Evolutionary conservation across 2,797 vertebrate genomes (phyloP).

Genomic region (Buceros bicornis): DNA sequence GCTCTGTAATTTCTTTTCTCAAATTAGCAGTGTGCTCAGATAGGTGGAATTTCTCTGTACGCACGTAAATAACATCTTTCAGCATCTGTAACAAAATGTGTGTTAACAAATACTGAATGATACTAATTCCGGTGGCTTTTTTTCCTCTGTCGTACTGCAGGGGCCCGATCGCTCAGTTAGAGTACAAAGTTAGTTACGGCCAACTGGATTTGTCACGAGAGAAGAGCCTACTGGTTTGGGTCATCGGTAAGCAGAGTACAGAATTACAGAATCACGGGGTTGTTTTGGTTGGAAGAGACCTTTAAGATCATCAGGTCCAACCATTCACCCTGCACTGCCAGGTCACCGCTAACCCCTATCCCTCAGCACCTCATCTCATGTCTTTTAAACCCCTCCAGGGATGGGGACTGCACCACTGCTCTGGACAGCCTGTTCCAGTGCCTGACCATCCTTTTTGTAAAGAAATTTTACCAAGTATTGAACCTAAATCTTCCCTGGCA

Average conservation of each 20-base stretch:
- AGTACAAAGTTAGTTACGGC: constrained; percentile 90
- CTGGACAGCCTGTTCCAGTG: too few species aligned
- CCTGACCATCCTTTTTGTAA: too few species aligned
- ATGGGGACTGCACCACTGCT: too few species aligned
- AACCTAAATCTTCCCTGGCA: too few species aligned
- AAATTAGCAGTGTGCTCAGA: background rate
- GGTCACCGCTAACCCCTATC: too few species aligned
- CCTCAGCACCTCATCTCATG: too few species aligned
- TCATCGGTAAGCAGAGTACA: constrained; percentile 81
- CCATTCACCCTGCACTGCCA: too few species aligned
- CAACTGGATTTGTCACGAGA: constrained; percentile 91
- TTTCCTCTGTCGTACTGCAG: constrained; percentile 71
- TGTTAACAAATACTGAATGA: background rate
- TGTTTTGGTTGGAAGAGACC: too few species aligned
- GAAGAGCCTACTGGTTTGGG: constrained; percentile 92
- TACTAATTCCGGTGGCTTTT: background rate
- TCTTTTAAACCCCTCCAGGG: too few species aligned
- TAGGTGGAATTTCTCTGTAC: background rate
- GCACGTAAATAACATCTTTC: background rate
- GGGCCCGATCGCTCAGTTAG: constrained; percentile 86
- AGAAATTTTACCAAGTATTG: too few species aligned
- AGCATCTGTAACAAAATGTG: background rate
- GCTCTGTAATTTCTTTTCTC: constrained; percentile 16
- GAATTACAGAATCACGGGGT: too few species aligned
- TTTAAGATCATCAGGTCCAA: too few species aligned